phyloP scores from a whole-genome alignment of 2,888 invertebrate species.

The Cephus nigrinus region DNA sequence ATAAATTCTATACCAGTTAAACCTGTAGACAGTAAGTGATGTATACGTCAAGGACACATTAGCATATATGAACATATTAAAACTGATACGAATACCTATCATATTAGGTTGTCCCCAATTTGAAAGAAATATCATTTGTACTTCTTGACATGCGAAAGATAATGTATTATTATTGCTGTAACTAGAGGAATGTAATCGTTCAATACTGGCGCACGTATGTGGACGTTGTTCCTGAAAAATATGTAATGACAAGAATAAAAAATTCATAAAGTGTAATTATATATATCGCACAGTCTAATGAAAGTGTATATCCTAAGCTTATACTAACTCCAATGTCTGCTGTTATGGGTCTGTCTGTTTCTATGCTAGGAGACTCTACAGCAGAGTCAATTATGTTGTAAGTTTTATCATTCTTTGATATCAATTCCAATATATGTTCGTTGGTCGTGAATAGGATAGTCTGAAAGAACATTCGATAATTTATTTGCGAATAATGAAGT shows the following conservation, averaged over 20 bases:
- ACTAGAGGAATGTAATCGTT: conserved; percentile 25
- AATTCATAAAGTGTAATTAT: background rate
- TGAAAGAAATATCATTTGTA: conserved; percentile 71
- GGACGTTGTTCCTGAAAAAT: conserved; percentile 48
- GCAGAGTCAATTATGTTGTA: conserved; percentile 66
- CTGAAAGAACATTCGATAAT: conserved; percentile 67
- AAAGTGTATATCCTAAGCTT: conserved; percentile 5
- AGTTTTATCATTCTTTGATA: conserved; percentile 68
- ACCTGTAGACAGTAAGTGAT: conserved; percentile 31
- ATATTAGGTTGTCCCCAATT: conserved; percentile 75
- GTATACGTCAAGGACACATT: background rate
- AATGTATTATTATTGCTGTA: conserved; percentile 31
- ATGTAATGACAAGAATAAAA: background rate
- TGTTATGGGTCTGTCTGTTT: conserved; percentile 73
- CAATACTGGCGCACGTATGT: conserved; percentile 41
- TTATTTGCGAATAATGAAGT: conserved; percentile 11
- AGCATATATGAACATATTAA: background rate
- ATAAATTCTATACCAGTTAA: conserved; percentile 51
- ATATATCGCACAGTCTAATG: background rate
- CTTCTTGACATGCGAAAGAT: conserved; percentile 58
- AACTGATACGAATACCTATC: conserved; percentile 66
- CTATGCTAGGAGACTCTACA: conserved; percentile 66
- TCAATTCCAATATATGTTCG: conserved; percentile 76
- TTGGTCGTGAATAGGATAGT: conserved; percentile 87
- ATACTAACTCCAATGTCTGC: conserved; percentile 65